Evolutionary conservation across 1,140 invertebrate genomes (phyloP).

Genomic region (Bombus breviceps): DNA sequence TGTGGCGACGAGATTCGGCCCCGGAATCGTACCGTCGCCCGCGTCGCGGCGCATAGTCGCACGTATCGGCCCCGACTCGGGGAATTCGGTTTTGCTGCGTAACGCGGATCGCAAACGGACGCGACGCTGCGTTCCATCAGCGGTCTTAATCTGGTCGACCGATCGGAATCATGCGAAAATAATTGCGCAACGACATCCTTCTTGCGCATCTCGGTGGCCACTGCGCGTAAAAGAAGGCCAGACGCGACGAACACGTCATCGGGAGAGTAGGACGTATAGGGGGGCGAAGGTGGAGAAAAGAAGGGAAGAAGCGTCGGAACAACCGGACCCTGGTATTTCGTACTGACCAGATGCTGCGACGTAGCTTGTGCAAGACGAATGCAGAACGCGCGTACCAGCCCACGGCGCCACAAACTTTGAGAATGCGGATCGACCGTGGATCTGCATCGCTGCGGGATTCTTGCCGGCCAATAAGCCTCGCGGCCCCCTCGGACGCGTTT

Average conservation of each 20-base stretch:
- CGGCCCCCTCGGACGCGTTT: slow-evolving; percentile 13
- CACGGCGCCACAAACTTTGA: slow-evolving; percentile 52
- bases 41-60: slow-evolving; percentile 55
- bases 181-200: slow-evolving; percentile 71
- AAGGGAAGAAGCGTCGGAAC: slow-evolving; percentile 33
- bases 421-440: slow-evolving; percentile 61
- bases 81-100: slow-evolving; percentile 65
- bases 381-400: slow-evolving; percentile 47
- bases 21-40: background rate
- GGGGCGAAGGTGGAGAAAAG: background rate
- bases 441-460: slow-evolving; percentile 53
- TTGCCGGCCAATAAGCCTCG: background rate
- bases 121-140: slow-evolving; percentile 52
- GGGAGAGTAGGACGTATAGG: background rate
- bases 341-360: slow-evolving; percentile 50
- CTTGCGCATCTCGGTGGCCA: slow-evolving; percentile 30
- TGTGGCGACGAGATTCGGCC: background rate
- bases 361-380: slow-evolving; percentile 23
- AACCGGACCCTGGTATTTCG: slow-evolving; percentile 41
- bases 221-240: slow-evolving; percentile 24
- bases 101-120: slow-evolving; percentile 50
- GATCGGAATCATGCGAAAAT: slow-evolving; percentile 78
- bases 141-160: slow-evolving; percentile 71
- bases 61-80: slow-evolving; percentile 43
- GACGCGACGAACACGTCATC: background rate